Evolutionary conservation across 2,113 vertebrate genomes (phyloP).

Genomic region (Butorides virescens): DNA sequence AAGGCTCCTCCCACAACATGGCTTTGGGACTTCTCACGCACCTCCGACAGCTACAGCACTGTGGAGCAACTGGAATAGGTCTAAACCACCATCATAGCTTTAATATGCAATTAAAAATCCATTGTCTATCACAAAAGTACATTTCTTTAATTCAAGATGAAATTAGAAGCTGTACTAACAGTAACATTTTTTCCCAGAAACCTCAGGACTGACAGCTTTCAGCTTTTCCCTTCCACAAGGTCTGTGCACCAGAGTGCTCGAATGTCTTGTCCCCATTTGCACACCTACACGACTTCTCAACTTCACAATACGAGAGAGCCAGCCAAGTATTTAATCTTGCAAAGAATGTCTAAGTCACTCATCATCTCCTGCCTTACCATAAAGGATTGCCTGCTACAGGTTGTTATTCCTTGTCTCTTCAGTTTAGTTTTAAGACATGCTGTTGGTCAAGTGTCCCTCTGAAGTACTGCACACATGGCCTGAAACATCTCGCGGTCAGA

Average conservation of each 20-base stretch:
- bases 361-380: not conserved
- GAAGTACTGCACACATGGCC: not conserved
- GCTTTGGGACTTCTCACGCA: not conserved
- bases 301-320: not conserved
- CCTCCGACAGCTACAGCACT: not conserved
- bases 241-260: not conserved
- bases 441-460: not conserved
- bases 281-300: not conserved
- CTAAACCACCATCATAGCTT: not conserved
- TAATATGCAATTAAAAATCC: not conserved
- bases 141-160: not conserved
- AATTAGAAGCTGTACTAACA: not conserved
- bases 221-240: not conserved
- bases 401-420: not conserved
- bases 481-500: not conserved
- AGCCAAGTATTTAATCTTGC: not conserved
- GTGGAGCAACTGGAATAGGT: not conserved
- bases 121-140: not conserved
- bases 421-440: not conserved
- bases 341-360: not conserved
- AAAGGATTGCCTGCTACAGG: not conserved
- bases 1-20: fast-evolving
- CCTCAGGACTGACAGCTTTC: not conserved
- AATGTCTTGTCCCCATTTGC: not conserved
- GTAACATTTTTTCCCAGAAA: not conserved